Percentiles rank a stretch among this genome's conserved stretches.
Conservation (phyloP, 2,113 vertebrate species). For the Nansenia antarctica region DNA sequence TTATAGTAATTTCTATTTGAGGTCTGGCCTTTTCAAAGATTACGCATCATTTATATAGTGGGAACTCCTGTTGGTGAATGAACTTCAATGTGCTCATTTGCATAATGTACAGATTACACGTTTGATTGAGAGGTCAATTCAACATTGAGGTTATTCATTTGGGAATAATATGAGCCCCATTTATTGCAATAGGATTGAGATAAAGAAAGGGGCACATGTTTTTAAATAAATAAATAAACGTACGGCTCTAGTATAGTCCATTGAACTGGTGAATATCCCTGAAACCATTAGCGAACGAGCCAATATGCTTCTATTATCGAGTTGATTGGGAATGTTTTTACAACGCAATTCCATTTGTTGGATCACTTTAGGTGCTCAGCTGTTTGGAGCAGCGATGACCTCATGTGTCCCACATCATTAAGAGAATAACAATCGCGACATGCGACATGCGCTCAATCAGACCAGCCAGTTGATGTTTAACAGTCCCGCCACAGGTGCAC, state of each 20-base stretch:
- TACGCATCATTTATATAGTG: background rate
- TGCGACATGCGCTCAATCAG: conserved; percentile 23
- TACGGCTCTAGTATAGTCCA: background rate
- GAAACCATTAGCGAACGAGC: background rate
- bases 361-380: background rate
- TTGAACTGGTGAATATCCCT: background rate
- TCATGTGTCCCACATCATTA: conserved; percentile 16
- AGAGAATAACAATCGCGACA: conserved; percentile 12
- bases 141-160: background rate
- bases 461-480: conserved; percentile 11
- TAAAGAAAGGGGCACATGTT: too few species aligned
- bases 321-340: background rate
- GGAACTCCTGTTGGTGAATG: background rate
- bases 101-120: conserved; percentile 16
- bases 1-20: background rate
- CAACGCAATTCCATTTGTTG: background rate
- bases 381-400: conserved; percentile 18
- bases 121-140: conserved; percentile 1
- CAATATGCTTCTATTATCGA: background rate
- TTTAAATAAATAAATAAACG: background rate
- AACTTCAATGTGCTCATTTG: background rate
- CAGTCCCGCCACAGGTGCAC: conserved; percentile 15
- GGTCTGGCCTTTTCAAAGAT: background rate
- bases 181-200: background rate
- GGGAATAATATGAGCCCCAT: background rate